Evolutionary conservation across 92 coral and sea anemone genomes (phyloP).

Genomic region (Metridium senile): DNA sequence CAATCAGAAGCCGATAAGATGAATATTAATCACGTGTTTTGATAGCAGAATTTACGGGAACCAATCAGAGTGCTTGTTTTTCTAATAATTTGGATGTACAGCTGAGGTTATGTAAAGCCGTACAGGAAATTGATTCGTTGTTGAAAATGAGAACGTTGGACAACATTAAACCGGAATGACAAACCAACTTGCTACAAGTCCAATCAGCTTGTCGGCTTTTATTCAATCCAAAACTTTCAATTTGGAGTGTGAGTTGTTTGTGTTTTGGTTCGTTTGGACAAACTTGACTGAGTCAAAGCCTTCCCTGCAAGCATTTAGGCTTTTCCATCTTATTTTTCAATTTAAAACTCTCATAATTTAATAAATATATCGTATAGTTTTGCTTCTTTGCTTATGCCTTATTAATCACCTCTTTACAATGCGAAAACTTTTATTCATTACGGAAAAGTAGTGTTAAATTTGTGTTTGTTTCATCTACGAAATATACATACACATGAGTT

Average conservation of each 20-base stretch:
- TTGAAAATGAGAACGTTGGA: conserved; percentile 3
- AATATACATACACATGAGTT: too few species aligned
- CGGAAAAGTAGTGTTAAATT: too few species aligned
- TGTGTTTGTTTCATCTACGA: too few species aligned
- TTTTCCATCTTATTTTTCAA: too few species aligned
- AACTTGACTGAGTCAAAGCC: neutral
- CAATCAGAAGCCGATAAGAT: neutral
- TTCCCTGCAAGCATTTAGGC: too few species aligned
- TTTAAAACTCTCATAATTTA: too few species aligned
- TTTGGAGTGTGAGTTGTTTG: neutral
- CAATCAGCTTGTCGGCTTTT: neutral
- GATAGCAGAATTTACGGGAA: conserved; percentile 1
- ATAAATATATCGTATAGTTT: too few species aligned
- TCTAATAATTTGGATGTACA: conserved; percentile 7
- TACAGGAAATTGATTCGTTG: conserved; percentile 20
- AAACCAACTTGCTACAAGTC: neutral
- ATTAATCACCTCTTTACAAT: too few species aligned
- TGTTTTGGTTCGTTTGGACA: neutral
- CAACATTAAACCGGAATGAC: neutral
- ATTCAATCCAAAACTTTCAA: neutral
- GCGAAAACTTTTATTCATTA: too few species aligned
- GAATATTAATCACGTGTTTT: neutral
- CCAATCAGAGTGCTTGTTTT: conserved; percentile 10
- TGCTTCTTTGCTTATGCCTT: too few species aligned
- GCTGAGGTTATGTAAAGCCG: neutral